These are phyloP conservation scores for Nipponia nippon DNA, from an alignment of 2,113 vertebrate genomes.

Conservation along the genomic window DNA sequence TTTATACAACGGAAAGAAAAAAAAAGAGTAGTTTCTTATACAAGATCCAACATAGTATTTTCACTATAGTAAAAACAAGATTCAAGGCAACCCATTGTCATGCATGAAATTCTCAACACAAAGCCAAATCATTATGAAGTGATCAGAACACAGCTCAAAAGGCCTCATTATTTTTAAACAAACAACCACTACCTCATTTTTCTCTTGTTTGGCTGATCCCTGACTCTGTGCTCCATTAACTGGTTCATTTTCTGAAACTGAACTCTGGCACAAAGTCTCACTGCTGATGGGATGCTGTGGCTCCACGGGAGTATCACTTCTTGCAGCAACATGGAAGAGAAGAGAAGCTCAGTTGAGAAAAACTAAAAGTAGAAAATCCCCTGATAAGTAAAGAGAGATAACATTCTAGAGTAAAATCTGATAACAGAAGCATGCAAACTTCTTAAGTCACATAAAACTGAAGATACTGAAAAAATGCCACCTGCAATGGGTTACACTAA, in stretches of 20 bases:
- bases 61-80: background rate
- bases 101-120: background rate
- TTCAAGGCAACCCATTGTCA: background rate
- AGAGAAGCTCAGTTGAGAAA: background rate
- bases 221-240: conserved; percentile 75
- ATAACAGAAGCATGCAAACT: background rate
- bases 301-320: conserved; percentile 84
- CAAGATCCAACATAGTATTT: background rate
- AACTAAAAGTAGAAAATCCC: background rate
- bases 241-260: conserved; percentile 73
- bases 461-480: background rate
- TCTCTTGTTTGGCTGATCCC: conserved; percentile 75
- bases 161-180: conserved; percentile 27
- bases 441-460: background rate
- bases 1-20: background rate
- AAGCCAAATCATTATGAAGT: background rate
- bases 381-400: background rate
- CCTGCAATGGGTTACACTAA: background rate
- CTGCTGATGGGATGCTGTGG: conserved; percentile 77
- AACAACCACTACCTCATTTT: conserved; percentile 82
- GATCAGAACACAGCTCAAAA: background rate
- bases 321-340: conserved; percentile 50
- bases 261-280: conserved; percentile 73
- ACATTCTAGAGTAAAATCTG: background rate
- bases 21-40: background rate